Evolutionary conservation across 2,888 invertebrate species (phyloP), one percentile per base, ranked within the genome.

Genomic region (Nycteola revayana): DNA sequence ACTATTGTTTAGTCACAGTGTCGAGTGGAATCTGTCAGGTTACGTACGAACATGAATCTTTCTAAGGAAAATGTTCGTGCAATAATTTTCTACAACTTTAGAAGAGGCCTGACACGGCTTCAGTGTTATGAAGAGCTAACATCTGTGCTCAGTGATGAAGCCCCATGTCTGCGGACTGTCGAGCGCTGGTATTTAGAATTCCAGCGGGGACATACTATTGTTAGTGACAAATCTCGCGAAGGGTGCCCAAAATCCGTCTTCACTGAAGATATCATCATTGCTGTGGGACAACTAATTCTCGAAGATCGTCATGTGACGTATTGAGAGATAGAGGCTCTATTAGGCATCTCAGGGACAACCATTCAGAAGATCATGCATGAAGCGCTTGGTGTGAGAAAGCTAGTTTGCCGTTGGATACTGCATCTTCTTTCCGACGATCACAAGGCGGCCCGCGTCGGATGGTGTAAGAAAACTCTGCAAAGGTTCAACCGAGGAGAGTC

Each of bases 281-380:
- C 49, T 36, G 46, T 43, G 39, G 25, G 39, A 26, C 31, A 41
- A 28, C 40, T 44, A 29, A 45, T 44, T 27, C 11, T 35, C 34
- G 45, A 45, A 40, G 41, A 49, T 36, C 42, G 41, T 32, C 43
- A 49, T 42, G 52, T 46, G 35, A 52, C 43, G 18, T 49, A 47
- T 35, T 40, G 44, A 17, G 42, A 52, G n/a, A n/a, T n/a, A n/a
- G 41, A 39, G 30, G 33, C 37, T 25, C 20, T 28, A 26, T 40
- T 47, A 36, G 36, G 36, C 45, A 43, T 53, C 25, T 32, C 30
- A 42, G 39, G 34, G 42, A 54, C 23, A 33, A 37, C 32, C 21
- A 40, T 50, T 25, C 45, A 45, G 22, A 43, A 37, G 25, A 50
- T 47, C 36, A 32, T 42, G 44, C 47, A 50, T 36, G 40, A 35